Percentiles rank a stretch among this genome's conserved stretches.
Evolutionary conservation across 2,888 invertebrate genomes (phyloP).

Genomic region (Enchytraeus crypticus): DNA sequence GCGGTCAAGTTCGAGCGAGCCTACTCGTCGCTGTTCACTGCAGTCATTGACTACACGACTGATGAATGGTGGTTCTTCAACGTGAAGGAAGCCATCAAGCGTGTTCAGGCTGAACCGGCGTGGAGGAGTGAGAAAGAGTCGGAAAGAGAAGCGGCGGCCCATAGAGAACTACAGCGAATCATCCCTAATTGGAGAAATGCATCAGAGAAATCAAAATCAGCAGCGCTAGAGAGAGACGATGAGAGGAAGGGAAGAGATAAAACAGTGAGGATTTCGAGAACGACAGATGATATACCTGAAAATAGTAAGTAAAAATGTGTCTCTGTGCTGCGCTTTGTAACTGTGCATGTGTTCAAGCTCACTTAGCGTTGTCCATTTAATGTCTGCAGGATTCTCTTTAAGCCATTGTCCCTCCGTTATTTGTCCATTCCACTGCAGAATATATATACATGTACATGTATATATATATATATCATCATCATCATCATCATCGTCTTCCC

Average conservation of each 20-base stretch:
- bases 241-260: background rate
- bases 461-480: too few species aligned
- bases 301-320: too few species aligned
- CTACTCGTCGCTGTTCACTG: slow-evolving; percentile 22
- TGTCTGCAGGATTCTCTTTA: too few species aligned
- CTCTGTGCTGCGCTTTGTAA: too few species aligned
- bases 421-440: too few species aligned
- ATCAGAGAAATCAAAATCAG: background rate
- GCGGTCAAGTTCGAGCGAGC: slow-evolving; percentile 20
- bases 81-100: slow-evolving; percentile 24
- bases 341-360: too few species aligned
- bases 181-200: background rate
- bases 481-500: too few species aligned
- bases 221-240: background rate
- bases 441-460: too few species aligned
- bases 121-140: slow-evolving; percentile 9
- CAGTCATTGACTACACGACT: slow-evolving; percentile 22
- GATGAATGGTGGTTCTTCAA: slow-evolving; percentile 24
- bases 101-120: slow-evolving; percentile 21
- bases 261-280: slow-evolving; percentile 11
- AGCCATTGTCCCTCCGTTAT: too few species aligned
- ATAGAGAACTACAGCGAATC: slow-evolving; percentile 3
- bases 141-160: background rate
- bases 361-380: too few species aligned
- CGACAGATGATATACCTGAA: slow-evolving; percentile 12